phyloP scores from a whole-genome alignment of 1,140 invertebrate genomes.

The Formica selysi region DNA sequence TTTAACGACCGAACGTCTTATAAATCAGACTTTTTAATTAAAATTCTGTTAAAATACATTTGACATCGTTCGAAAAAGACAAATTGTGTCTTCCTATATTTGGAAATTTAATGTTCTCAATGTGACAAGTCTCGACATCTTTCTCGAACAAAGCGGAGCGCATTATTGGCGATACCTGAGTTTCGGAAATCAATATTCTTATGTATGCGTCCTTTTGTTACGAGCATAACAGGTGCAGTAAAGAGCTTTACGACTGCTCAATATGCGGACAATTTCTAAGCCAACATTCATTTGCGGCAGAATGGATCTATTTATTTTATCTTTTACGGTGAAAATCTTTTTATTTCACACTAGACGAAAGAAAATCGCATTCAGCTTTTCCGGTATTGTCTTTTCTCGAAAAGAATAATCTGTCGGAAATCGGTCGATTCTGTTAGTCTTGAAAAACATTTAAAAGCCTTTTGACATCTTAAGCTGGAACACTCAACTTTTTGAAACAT shows the following conservation, averaged over 20 bases:
- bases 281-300: too few species aligned
- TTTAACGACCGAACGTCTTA: neutral
- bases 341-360: neutral
- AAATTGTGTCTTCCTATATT: neutral
- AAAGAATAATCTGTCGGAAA: neutral
- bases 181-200: too few species aligned
- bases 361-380: neutral
- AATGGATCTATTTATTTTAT: neutral
- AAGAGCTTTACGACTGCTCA: too few species aligned
- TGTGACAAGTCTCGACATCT: neutral
- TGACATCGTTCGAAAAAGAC: neutral
- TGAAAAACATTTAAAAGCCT: neutral
- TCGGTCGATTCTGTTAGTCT: neutral
- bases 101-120: too few species aligned
- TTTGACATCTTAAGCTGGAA: neutral
- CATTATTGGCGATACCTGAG: too few species aligned
- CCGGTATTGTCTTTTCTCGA: neutral
- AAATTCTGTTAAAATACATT: neutral
- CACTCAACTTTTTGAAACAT: neutral
- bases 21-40: slow-evolving; percentile 11
- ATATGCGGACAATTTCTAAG: too few species aligned
- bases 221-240: too few species aligned
- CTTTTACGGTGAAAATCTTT: neutral
- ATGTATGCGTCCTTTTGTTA: too few species aligned
- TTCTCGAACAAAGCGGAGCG: neutral